phyloP scores from a whole-genome alignment of 2,888 invertebrate species.

The Microdon myrmicae region DNA sequence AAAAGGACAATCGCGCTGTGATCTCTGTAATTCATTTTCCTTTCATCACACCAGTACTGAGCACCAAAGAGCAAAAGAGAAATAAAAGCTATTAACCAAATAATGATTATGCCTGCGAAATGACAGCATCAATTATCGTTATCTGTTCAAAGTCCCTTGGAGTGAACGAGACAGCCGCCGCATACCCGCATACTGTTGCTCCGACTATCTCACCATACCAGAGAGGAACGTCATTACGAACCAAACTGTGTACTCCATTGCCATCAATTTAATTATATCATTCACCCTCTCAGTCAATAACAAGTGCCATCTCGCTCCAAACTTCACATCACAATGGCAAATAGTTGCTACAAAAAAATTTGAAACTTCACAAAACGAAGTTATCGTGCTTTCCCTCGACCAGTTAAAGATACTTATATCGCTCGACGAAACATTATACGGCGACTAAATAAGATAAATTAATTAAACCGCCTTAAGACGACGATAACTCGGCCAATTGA shows the following conservation, averaged over 20 bases:
- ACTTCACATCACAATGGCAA: constrained; percentile 41
- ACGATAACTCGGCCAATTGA: constrained; percentile 19
- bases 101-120: too few species aligned
- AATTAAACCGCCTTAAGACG: constrained; percentile 2
- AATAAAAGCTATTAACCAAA: too few species aligned
- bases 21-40: too few species aligned
- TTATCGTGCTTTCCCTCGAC: constrained; percentile 30
- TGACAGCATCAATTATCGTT: too few species aligned
- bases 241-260: constrained; percentile 53
- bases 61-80: too few species aligned
- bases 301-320: constrained; percentile 24
- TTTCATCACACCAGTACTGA: too few species aligned
- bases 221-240: constrained; percentile 48
- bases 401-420: background rate
- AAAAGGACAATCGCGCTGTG: too few species aligned
- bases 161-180: too few species aligned
- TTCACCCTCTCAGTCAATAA: constrained; percentile 31
- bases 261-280: constrained; percentile 58
- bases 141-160: too few species aligned
- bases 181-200: too few species aligned
- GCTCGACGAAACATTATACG: constrained; percentile 7
- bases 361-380: constrained; percentile 47
- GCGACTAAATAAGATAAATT: constrained; percentile 2
- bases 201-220: too few species aligned
- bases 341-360: constrained; percentile 47